Evolutionary conservation across 2,888 invertebrate genomes (phyloP).

Genomic region (Calliphora vomitoria): DNA sequence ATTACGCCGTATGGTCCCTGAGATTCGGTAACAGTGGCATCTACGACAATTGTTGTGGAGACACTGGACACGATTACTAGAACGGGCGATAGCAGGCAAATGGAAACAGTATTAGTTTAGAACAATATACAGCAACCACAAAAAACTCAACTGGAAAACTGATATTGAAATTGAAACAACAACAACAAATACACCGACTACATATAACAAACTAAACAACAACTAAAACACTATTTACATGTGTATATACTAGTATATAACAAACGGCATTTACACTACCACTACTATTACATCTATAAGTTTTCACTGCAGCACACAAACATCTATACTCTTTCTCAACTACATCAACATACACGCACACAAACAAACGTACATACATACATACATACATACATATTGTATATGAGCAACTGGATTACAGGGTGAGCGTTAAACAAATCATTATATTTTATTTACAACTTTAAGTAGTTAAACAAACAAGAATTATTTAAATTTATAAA

Average conservation of each 20-base stretch:
- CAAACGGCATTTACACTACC: constrained; percentile 20
- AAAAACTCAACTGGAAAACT: constrained; percentile 18
- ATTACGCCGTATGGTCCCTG: constrained; percentile 81
- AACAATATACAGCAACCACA: constrained; percentile 13
- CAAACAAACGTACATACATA: constrained; percentile 1
- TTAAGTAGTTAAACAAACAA: constrained; percentile 30
- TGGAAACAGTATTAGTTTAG: constrained; percentile 82
- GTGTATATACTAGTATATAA: constrained; percentile 10
- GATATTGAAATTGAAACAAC: constrained; percentile 10
- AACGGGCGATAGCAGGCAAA: constrained; percentile 75
- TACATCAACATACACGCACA: background rate
- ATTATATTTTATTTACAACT: constrained; percentile 43
- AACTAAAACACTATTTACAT: constrained; percentile 12
- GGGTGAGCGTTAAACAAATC: constrained; percentile 76
- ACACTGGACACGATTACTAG: constrained; percentile 76
- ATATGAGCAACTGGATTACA: constrained; percentile 72
- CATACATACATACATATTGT: constrained; percentile 31
- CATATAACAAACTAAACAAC: constrained; percentile 17
- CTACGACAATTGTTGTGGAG: constrained; percentile 80
- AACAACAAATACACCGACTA: constrained; percentile 48
- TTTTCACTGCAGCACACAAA: constrained; percentile 22
- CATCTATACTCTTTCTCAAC: constrained; percentile 22
- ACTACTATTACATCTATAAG: constrained; percentile 32
- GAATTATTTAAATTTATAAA: constrained; percentile 2
- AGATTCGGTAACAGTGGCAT: constrained; percentile 82